A percentile compares a stretch with the other conserved stretches of the same genome.
These are phyloP conservation scores for Lysandra bellargus DNA, from an alignment of 2,888 invertebrate species.

Conservation along the genomic window DNA sequence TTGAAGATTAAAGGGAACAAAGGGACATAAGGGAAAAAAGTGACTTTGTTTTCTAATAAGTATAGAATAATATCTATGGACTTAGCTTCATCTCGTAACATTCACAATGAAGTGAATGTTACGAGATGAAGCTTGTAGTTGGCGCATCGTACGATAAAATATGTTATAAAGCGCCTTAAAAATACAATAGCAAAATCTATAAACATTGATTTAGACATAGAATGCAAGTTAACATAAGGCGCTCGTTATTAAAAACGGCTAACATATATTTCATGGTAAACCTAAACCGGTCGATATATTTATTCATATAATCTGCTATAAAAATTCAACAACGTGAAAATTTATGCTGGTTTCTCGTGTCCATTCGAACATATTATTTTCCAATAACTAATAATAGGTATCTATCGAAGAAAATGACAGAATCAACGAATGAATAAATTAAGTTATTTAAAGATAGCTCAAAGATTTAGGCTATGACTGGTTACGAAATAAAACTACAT, in stretches of 20 bases:
- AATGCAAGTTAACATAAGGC: not conserved
- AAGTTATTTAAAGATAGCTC: not conserved
- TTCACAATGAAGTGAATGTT: too few relatives aligned
- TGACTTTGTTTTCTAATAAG: too few relatives aligned
- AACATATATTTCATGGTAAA: not conserved
- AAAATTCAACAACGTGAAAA: constrained; percentile 2
- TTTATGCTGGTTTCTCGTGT: not conserved
- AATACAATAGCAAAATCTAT: not conserved
- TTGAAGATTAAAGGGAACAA: too few relatives aligned
- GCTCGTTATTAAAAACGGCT: not conserved
- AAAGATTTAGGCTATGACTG: not conserved
- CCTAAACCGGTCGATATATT: not conserved
- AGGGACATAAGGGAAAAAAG: too few relatives aligned
- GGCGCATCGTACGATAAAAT: too few relatives aligned
- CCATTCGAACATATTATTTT: not conserved
- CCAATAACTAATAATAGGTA: not conserved
- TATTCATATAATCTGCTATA: not conserved
- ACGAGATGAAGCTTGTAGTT: too few relatives aligned
- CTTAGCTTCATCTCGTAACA: too few relatives aligned
- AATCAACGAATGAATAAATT: not conserved
- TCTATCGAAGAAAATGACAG: not conserved
- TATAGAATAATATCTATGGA: too few relatives aligned
- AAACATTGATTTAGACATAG: not conserved
- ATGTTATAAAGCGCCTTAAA: not conserved
- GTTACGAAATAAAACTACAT: not conserved